These are phyloP conservation scores for Lasioglossum malachurum DNA, from an alignment of 2,888 invertebrate genomes.

Conservation along the genomic window DNA sequence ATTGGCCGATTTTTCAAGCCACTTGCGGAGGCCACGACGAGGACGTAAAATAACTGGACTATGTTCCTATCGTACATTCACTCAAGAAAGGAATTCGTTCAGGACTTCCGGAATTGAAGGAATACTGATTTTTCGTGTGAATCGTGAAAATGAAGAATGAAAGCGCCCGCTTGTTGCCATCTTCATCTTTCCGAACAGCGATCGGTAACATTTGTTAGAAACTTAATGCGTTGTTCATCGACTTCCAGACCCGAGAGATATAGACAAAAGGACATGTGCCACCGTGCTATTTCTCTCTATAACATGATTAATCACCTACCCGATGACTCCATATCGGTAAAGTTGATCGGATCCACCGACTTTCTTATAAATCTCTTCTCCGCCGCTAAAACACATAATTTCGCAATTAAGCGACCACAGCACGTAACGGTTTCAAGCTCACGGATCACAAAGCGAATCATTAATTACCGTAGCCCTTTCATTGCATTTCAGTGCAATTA, in stretches of 20 bases:
- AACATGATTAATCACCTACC: neutral
- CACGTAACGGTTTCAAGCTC: conserved; percentile 16
- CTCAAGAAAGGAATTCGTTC: no score
- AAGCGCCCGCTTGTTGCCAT: neutral
- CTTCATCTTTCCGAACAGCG: neutral
- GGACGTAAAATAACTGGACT: neutral
- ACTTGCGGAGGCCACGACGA: neutral
- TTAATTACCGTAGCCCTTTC: conserved; percentile 2
- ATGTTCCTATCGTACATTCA: neutral
- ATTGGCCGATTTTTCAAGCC: neutral
- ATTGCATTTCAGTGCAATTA: neutral
- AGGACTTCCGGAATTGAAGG: no score
- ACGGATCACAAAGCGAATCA: conserved; percentile 6
- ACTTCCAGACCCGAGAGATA: neutral
- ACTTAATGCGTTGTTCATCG: neutral
- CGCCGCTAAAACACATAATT: neutral
- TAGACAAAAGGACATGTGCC: neutral
- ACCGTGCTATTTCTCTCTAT: conserved; percentile 2
- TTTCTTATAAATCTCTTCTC: neutral
- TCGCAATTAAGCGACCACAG: neutral
- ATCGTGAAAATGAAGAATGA: neutral
- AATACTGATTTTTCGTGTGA: no score
- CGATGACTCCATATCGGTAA: neutral
- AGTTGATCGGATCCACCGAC: neutral
- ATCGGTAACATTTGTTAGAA: neutral